Conservation (phyloP, 2,888 invertebrate genomes). For the Crioceris asparagi region DNA sequence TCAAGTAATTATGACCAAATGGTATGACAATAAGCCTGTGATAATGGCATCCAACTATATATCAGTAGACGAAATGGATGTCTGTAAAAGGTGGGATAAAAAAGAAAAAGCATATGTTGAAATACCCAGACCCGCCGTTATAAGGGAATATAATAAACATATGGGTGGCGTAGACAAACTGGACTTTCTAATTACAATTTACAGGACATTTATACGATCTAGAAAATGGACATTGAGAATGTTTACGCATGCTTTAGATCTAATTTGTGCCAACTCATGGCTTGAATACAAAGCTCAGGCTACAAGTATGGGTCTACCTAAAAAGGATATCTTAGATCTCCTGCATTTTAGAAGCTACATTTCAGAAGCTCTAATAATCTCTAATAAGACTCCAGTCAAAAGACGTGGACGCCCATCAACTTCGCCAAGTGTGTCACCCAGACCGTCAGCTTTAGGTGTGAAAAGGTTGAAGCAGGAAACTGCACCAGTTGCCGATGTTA, state of each 20-base stretch:
- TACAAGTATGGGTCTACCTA: constrained; percentile 4
- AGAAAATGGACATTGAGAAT: constrained; percentile 8
- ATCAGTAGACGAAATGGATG: constrained; percentile 1
- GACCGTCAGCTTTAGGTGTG: background rate
- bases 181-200: too few species aligned
- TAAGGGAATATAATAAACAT: background rate
- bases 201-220: constrained; percentile 3
- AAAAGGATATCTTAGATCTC: constrained; percentile 5
- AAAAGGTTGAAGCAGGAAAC: background rate
- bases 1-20: constrained; percentile 11
- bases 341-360: constrained; percentile 8
- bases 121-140: background rate
- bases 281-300: constrained; percentile 6
- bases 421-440: background rate
- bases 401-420: background rate
- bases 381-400: constrained; percentile 1
- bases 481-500: too few species aligned
- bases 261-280: constrained; percentile 5
- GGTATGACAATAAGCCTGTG: constrained; percentile 7
- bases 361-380: constrained; percentile 5
- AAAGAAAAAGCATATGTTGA: constrained; percentile 1
- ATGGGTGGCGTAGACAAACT: constrained; percentile 4
- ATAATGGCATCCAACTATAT: background rate
- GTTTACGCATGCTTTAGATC: constrained; percentile 8
- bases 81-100: constrained; percentile 7